Percentiles rank a stretch among this genome's conserved stretches.
These are phyloP conservation scores for Cenopis cana DNA, from an alignment of 2,888 invertebrate genomes.

Conservation along the genomic window DNA sequence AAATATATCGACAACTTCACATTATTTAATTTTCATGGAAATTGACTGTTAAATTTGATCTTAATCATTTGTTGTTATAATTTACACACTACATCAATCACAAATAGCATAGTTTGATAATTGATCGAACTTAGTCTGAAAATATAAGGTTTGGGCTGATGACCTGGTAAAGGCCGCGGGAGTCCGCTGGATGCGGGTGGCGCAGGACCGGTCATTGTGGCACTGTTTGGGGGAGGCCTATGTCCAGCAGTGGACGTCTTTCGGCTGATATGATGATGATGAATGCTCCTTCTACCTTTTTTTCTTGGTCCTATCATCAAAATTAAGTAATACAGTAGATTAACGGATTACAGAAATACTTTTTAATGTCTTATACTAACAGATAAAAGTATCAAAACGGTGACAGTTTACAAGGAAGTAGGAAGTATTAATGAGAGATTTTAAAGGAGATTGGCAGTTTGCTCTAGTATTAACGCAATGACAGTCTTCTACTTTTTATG, in stretches of 20 bases:
- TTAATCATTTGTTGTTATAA: neutral
- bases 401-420: slow-evolving; percentile 10
- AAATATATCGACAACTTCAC: slow-evolving; percentile 21
- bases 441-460: slow-evolving; percentile 27
- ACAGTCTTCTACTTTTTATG: neutral
- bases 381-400: neutral
- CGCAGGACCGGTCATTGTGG: too few species aligned
- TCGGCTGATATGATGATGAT: too few species aligned
- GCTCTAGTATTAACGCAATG: slow-evolving; percentile 21
- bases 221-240: too few species aligned
- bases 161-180: too few species aligned
- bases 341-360: too few species aligned
- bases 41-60: neutral
- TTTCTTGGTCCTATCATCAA: too few species aligned
- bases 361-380: neutral
- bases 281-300: too few species aligned
- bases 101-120: neutral
- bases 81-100: neutral
- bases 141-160: neutral
- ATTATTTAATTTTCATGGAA: slow-evolving; percentile 4
- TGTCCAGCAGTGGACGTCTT: too few species aligned
- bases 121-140: neutral
- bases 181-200: too few species aligned
- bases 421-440: slow-evolving; percentile 25
- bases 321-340: too few species aligned